phyloP scores from a whole-genome alignment of 2,113 vertebrate species.

The Syngnathoides biaculeatus region DNA sequence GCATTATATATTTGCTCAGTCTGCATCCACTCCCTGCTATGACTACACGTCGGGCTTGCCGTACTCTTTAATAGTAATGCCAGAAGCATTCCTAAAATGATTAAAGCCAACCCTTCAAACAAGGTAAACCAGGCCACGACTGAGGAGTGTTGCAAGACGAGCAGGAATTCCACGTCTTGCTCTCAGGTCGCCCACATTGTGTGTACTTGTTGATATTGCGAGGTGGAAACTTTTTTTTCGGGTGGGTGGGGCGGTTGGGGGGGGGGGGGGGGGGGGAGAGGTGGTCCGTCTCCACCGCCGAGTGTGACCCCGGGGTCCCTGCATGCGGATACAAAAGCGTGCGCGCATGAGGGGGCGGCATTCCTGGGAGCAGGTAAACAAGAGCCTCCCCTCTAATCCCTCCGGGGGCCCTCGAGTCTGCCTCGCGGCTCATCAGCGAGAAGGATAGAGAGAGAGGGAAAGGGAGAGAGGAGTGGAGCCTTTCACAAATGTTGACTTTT shows the following conservation, averaged over 20 bases:
- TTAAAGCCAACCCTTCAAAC: conserved; percentile 23
- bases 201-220: conserved; percentile 71
- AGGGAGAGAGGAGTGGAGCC: conserved; percentile 10
- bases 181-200: conserved; percentile 67
- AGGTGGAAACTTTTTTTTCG: conserved; percentile 59
- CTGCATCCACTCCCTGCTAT: too few relatives aligned
- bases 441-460: not conserved
- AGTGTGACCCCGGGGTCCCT: conserved; percentile 71
- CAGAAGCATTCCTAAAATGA: not conserved
- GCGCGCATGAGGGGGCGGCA: conserved; percentile 58
- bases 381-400: conserved; percentile 72
- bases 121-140: conserved; percentile 41
- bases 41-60: not conserved
- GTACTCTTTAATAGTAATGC: not conserved
- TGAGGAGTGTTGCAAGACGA: conserved; percentile 75
- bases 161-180: conserved; percentile 71
- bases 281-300: conserved; percentile 55
- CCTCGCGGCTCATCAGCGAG: conserved; percentile 50
- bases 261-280: conserved; percentile 55
- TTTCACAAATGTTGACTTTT: conserved; percentile 74
- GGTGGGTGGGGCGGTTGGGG: conserved; percentile 14
- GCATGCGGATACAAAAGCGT: conserved; percentile 69
- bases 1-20: not conserved
- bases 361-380: conserved; percentile 77
- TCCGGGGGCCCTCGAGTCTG: conserved; percentile 62